These are phyloP conservation scores for Nemurella pictetii DNA, from an alignment of 2,888 invertebrate species.

Conservation along the genomic window DNA sequence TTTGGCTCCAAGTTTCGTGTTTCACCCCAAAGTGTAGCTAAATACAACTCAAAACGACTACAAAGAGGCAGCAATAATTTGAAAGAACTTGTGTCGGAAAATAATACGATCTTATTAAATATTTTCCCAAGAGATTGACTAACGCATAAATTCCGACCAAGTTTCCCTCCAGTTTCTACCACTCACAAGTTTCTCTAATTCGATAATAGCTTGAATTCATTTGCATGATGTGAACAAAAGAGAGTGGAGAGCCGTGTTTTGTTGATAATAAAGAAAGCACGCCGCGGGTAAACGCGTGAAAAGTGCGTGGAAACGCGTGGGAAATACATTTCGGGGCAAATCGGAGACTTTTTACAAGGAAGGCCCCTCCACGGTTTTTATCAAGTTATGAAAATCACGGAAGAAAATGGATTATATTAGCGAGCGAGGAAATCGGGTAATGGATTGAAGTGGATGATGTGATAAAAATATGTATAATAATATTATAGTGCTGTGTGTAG, in stretches of 20 bases:
- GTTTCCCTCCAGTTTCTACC: neutral
- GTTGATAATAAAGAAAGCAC: neutral
- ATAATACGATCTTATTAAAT: neutral
- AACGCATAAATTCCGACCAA: neutral
- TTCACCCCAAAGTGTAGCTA: too few relatives aligned
- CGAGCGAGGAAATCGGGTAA: neutral
- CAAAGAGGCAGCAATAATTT: neutral
- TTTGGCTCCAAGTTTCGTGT: neutral
- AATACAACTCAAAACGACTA: too few relatives aligned
- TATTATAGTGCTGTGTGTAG: neutral
- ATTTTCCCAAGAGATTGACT: neutral
- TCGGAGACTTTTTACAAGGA: neutral
- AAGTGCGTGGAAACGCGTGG: neutral
- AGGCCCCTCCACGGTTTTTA: neutral
- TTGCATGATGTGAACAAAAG: slow-evolving; percentile 3
- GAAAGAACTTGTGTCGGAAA: neutral
- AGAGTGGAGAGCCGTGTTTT: slow-evolving; percentile 15
- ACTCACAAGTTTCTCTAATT: neutral
- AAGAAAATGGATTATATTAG: neutral
- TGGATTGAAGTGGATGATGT: neutral
- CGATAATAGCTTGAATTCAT: slow-evolving; percentile 20
- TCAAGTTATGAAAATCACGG: neutral
- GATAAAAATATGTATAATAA: neutral
- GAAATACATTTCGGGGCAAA: neutral
- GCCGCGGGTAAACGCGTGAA: neutral